Evolutionary conservation across 2,113 vertebrate genomes (phyloP).

Genomic region (Cheirogaleus medius): DNA sequence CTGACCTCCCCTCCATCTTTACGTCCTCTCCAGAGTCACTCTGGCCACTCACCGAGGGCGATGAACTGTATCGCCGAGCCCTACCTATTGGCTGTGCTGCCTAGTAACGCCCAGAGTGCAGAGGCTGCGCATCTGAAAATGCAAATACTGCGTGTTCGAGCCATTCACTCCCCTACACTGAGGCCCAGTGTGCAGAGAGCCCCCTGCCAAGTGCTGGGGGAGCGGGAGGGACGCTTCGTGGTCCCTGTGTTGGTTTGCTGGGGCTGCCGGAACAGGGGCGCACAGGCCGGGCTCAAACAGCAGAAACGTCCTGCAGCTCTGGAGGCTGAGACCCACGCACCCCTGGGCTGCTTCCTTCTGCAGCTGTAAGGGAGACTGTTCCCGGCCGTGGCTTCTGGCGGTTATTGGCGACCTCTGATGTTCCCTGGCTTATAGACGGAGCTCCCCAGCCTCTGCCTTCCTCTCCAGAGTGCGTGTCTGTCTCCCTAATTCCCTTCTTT

Average conservation of each 20-base stretch:
- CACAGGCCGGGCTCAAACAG: accelerated
- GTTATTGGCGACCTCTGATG: background rate
- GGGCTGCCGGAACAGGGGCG: background rate
- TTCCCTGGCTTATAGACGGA: accelerated
- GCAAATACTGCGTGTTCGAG: accelerated
- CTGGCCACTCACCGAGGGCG: background rate
- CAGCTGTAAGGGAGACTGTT: too few relatives aligned
- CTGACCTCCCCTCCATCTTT: background rate
- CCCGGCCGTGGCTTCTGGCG: accelerated
- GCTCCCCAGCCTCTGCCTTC: background rate
- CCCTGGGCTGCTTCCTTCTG: background rate
- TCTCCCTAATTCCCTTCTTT: background rate
- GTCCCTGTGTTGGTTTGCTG: accelerated
- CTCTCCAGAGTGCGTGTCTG: too few relatives aligned
- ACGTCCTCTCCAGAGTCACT: background rate
- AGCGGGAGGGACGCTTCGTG: background rate
- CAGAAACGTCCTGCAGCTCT: background rate
- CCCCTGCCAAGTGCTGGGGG: accelerated
- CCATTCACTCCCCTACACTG: background rate
- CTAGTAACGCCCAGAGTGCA: background rate
- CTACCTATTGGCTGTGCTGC: accelerated
- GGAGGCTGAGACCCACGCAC: background rate
- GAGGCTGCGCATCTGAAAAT: background rate
- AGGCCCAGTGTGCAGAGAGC: accelerated
- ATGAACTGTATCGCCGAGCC: accelerated